Evolutionary conservation across 2,888 invertebrate species (phyloP).

Genomic region (Dione vanillae): DNA sequence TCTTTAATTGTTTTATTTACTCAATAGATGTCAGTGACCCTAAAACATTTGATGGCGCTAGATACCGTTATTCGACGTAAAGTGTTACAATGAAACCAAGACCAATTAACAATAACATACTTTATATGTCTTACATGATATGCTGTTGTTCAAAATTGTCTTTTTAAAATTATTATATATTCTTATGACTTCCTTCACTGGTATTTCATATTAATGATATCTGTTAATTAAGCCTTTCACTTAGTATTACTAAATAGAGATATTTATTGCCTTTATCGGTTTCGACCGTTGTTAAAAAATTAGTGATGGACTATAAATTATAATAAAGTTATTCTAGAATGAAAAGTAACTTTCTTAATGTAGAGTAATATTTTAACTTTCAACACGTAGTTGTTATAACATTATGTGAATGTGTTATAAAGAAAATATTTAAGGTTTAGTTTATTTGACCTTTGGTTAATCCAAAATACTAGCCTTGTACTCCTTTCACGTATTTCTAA

Average conservation of each 20-base stretch:
- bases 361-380: constrained; percentile 32
- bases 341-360: constrained; percentile 40
- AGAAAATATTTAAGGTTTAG: neutral
- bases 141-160: neutral
- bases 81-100: neutral
- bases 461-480: constrained; percentile 19
- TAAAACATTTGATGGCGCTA: too few relatives aligned
- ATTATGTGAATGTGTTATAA: neutral
- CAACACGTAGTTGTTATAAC: constrained; percentile 20
- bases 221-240: constrained; percentile 42
- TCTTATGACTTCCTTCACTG: neutral
- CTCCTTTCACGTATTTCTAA: constrained; percentile 20
- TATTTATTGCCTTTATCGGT: constrained; percentile 41
- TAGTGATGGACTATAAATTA: constrained; percentile 39
- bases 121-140: too few relatives aligned
- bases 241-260: constrained; percentile 38
- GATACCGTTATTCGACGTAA: neutral
- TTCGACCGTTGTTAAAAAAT: constrained; percentile 34
- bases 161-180: neutral
- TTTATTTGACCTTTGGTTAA: constrained; percentile 8
- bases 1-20: too few relatives aligned
- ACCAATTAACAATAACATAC: too few relatives aligned
- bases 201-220: constrained; percentile 28
- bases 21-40: neutral
- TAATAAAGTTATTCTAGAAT: constrained; percentile 31